phyloP scores from a whole-genome alignment of 2,113 vertebrate genomes.

The Seriola quinqueradiata region DNA sequence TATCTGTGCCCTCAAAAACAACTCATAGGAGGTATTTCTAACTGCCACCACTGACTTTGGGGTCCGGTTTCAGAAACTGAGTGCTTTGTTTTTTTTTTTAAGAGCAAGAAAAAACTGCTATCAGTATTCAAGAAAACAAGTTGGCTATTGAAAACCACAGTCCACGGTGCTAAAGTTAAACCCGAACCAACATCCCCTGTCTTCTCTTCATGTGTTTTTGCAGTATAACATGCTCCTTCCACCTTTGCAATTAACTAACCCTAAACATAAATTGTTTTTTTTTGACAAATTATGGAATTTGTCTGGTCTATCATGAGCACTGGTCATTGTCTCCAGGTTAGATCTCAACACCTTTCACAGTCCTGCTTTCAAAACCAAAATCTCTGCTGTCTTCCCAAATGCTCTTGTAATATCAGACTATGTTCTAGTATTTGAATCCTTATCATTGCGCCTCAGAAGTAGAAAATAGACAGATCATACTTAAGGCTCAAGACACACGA shows the following conservation, averaged over 20 bases:
- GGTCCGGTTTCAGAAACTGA: not conserved
- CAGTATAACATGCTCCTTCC: too few species aligned
- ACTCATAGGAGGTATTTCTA: not conserved
- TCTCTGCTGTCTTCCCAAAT: not conserved
- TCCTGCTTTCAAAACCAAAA: not conserved
- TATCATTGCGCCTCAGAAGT: conserved; percentile 4
- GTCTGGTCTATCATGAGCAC: too few species aligned
- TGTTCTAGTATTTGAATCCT: not conserved
- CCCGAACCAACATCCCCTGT: too few species aligned
- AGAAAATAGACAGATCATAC: conserved; percentile 11
- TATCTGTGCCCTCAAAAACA: not conserved
- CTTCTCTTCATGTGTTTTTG: too few species aligned
- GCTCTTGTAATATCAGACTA: not conserved
- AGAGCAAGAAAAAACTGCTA: not conserved
- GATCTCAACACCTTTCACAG: too few species aligned
- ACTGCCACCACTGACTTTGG: not conserved
- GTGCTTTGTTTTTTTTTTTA: not conserved
- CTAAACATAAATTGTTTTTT: too few species aligned
- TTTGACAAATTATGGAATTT: too few species aligned
- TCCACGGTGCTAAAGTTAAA: not conserved
- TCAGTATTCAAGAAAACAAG: not conserved
- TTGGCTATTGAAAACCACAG: not conserved
- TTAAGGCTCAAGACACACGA: conserved; percentile 18
- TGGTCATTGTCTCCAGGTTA: too few species aligned
- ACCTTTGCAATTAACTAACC: too few species aligned